Percentiles rank a stretch among this genome's conserved stretches.
Conservation (phyloP, 1,140 invertebrate species). For the Drosophila sp. region DNA sequence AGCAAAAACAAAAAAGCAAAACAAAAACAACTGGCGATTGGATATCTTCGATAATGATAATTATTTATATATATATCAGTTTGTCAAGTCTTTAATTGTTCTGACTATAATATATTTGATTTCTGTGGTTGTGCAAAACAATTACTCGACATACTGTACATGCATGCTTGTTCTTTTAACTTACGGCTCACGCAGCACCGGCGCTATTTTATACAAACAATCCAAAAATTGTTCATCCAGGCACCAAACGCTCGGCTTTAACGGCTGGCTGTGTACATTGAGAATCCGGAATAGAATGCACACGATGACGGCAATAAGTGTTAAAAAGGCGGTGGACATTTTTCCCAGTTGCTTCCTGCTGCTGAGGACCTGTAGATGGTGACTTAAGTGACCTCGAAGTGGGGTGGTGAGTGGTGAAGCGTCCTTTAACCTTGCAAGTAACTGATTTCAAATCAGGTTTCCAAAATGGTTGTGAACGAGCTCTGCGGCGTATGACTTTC, state of each 20-base stretch:
- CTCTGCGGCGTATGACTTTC: background rate
- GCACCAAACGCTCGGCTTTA: slow-evolving; percentile 90
- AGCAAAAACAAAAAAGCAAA: slow-evolving; percentile 30
- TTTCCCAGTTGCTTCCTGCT: slow-evolving; percentile 13
- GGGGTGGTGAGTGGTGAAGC: background rate
- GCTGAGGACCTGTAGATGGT: slow-evolving; percentile 27
- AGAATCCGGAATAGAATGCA: slow-evolving; percentile 92
- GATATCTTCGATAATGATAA: slow-evolving; percentile 33
- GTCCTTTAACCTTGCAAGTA: slow-evolving; percentile 23
- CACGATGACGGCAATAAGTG: slow-evolving; percentile 90
- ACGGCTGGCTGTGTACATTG: slow-evolving; percentile 91
- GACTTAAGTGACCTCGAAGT: slow-evolving; percentile 6
- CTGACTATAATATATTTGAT: too few species aligned
- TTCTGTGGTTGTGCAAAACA: background rate
- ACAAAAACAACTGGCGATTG: slow-evolving; percentile 21
- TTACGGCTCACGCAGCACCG: slow-evolving; percentile 92
- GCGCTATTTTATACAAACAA: slow-evolving; percentile 90
- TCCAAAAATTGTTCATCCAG: slow-evolving; percentile 90
- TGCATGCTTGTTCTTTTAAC: slow-evolving; percentile 84
- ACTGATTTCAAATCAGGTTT: background rate
- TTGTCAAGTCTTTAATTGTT: too few species aligned
- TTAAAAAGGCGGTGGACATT: slow-evolving; percentile 91
- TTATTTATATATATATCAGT: background rate
- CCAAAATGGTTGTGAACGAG: background rate
- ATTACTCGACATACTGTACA: background rate